phyloP scores from a whole-genome alignment of 2,797 vertebrate species.

The Onychomys torridus region DNA sequence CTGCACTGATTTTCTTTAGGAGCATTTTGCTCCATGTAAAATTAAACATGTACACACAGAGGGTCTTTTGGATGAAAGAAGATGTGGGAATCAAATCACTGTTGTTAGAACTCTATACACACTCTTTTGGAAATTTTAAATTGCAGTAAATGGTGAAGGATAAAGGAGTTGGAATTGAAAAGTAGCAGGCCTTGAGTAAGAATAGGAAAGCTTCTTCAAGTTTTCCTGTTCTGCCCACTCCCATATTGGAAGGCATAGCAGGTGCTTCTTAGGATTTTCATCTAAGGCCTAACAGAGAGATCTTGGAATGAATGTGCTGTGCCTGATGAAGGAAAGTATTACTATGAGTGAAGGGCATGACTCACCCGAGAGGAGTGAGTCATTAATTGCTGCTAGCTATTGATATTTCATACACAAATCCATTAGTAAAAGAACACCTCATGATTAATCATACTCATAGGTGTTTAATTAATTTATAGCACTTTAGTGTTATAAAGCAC shows the following conservation, averaged over 20 bases:
- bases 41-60: neutral
- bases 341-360: neutral
- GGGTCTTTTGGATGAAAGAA: neutral
- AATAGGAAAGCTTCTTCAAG: neutral
- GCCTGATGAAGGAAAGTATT: neutral
- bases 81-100: neutral
- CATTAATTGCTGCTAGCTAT: neutral
- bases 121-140: neutral
- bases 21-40: neutral
- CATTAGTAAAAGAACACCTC: neutral
- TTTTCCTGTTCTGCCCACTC: neutral
- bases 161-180: neutral
- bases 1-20: neutral
- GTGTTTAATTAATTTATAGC: neutral
- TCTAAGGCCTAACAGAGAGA: neutral
- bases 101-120: neutral
- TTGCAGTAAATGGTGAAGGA: neutral
- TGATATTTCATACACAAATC: conserved; percentile 37
- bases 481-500: neutral
- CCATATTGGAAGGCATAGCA: neutral
- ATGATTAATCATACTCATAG: conserved; percentile 27
- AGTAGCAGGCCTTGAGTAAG: neutral
- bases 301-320: neutral
- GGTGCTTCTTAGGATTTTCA: neutral
- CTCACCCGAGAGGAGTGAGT: too few relatives aligned